Conservation (phyloP, 2,888 invertebrate genomes). For the Lasioglossum marginatum region DNA sequence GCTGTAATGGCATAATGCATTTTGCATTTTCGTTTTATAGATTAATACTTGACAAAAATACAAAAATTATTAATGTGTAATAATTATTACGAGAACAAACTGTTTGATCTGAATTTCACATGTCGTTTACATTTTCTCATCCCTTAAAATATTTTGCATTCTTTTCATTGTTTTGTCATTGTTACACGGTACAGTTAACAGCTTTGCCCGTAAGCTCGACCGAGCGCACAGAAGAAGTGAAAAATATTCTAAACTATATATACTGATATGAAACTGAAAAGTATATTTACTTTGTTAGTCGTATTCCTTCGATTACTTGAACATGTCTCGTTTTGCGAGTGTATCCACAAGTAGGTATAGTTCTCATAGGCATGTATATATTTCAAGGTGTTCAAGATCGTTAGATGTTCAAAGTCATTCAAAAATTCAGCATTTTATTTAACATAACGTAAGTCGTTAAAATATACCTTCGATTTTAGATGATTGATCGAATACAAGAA, state of each 20-base stretch:
- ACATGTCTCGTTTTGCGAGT: slow-evolving; percentile 15
- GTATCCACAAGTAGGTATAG: slow-evolving; percentile 23
- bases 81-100: slow-evolving; percentile 78
- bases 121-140: slow-evolving; percentile 46
- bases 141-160: slow-evolving; percentile 62
- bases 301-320: slow-evolving; percentile 25
- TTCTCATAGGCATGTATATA: slow-evolving; percentile 39
- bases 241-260: slow-evolving; percentile 60
- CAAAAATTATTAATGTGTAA: slow-evolving; percentile 82
- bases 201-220: slow-evolving; percentile 58
- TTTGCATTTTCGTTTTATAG: slow-evolving; percentile 76
- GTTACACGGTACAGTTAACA: slow-evolving; percentile 66
- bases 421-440: slow-evolving; percentile 29
- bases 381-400: background rate
- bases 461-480: slow-evolving; percentile 36
- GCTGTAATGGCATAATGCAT: slow-evolving; percentile 79
- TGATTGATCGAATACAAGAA: slow-evolving; percentile 5
- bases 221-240: slow-evolving; percentile 56
- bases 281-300: slow-evolving; percentile 37
- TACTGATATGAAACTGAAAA: slow-evolving; percentile 50
- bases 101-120: slow-evolving; percentile 61
- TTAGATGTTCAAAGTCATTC: slow-evolving; percentile 23
- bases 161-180: slow-evolving; percentile 41
- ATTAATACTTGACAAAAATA: slow-evolving; percentile 82
- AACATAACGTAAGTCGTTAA: slow-evolving; percentile 24